Percentiles rank a stretch among this genome's conserved stretches.
These are phyloP conservation scores for Mystacornis crossleyi DNA, from an alignment of 2,113 vertebrate species.

Conservation along the genomic window DNA sequence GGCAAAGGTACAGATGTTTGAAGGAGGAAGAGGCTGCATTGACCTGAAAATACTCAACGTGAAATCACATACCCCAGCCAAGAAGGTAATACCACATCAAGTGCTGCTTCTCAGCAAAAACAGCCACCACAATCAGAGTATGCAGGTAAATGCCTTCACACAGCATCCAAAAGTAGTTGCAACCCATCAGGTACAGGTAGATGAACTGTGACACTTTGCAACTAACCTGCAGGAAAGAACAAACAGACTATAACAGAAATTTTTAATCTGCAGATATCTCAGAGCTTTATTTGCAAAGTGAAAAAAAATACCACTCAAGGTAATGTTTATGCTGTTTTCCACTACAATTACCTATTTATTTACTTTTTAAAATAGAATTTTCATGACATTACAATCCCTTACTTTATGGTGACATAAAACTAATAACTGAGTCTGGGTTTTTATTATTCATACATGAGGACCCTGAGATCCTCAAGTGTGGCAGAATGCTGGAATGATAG, in stretches of 20 bases:
- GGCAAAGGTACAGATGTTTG: not conserved
- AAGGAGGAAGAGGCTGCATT: not conserved
- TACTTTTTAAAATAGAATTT: not conserved
- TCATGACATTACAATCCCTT: not conserved
- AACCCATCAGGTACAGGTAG: slow-evolving; percentile 92
- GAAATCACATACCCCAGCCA: slow-evolving; percentile 89
- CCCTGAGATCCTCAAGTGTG: not conserved
- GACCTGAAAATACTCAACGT: not conserved
- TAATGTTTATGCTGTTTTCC: not conserved
- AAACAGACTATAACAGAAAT: not conserved
- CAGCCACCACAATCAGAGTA: slow-evolving; percentile 96
- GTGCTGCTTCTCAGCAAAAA: slow-evolving; percentile 97
- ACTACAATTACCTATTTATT: not conserved
- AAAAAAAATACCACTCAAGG: rapidly evolving
- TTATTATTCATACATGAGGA: not conserved
- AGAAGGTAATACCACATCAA: slow-evolving; percentile 97
- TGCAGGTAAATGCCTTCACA: slow-evolving; percentile 98
- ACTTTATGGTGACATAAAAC: not conserved
- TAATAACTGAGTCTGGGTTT: not conserved
- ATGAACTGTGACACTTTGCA: slow-evolving; percentile 95
- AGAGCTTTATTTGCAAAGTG: not conserved
- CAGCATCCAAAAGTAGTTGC: slow-evolving; percentile 99
- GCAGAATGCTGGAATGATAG: not conserved
- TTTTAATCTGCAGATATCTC: not conserved
- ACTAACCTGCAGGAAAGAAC: slow-evolving; percentile 74